Conservation (phyloP, 1,140 invertebrate genomes). For the Bombus vancouverensis region DNA sequence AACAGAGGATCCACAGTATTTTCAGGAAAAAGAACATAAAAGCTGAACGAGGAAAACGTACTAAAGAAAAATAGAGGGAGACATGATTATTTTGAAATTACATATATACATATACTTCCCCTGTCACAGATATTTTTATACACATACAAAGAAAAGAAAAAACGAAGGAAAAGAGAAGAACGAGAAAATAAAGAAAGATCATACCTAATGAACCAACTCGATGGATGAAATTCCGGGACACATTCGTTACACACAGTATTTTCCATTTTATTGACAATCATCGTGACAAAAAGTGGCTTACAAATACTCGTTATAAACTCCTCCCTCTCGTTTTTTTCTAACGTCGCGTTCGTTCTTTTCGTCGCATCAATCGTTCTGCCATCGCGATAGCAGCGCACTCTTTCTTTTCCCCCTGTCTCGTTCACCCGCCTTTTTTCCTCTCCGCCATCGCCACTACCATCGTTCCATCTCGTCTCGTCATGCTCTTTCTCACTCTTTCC, state of each 20-base stretch:
- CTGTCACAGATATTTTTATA: no score
- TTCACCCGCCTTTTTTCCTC: neutral
- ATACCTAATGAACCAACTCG: neutral
- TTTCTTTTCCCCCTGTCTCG: neutral
- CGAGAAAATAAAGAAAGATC: neutral
- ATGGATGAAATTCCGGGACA: conserved; percentile 42
- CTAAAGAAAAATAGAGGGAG: conserved; percentile 51
- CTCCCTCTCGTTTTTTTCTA: conserved; percentile 37
- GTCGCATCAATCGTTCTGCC: neutral
- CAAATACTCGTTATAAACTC: conserved; percentile 72
- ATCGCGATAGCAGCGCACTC: neutral
- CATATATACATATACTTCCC: neutral
- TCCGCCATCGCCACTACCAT: neutral
- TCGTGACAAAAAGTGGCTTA: conserved; percentile 75
- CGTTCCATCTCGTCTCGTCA: neutral
- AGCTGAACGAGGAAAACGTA: conserved; percentile 64
- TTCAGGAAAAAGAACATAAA: conserved; percentile 44
- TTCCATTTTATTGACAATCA: conserved; percentile 75
- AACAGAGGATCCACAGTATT: conserved; percentile 6
- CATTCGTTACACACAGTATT: conserved; percentile 64
- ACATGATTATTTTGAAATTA: neutral
- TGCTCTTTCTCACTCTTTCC: neutral
- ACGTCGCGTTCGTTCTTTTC: conserved; percentile 41
- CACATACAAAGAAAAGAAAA: neutral
- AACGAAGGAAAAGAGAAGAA: neutral